phyloP scores from a whole-genome alignment of 2,888 invertebrate species.

The Hirudinaria manillensis region DNA sequence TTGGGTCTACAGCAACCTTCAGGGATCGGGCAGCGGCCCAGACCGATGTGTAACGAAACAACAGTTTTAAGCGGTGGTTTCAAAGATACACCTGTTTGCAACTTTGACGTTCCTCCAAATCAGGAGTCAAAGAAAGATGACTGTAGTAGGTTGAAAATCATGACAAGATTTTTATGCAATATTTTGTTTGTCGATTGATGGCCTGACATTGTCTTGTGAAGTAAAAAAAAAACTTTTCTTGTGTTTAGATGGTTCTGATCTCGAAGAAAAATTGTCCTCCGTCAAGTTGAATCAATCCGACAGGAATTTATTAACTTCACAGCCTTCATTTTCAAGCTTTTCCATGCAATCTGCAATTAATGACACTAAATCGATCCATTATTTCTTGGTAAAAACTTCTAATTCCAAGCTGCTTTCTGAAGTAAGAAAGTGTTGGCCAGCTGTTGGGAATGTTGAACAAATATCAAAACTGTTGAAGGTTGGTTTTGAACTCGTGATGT shows the following conservation, averaged over 20 bases:
- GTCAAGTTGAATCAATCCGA: slow-evolving; percentile 9
- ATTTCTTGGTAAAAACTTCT: slow-evolving; percentile 63
- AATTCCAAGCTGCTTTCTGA: slow-evolving; percentile 60
- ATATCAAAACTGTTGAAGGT: slow-evolving; percentile 21
- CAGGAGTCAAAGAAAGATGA: slow-evolving; percentile 8
- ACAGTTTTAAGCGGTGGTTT: slow-evolving; percentile 45
- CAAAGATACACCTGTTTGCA: slow-evolving; percentile 31
- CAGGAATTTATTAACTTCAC: background rate
- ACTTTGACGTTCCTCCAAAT: background rate
- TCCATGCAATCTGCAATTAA: too few species aligned
- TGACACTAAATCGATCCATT: slow-evolving; percentile 45
- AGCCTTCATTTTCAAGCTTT: background rate
- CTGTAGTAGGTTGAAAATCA: background rate
- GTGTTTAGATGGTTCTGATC: background rate
- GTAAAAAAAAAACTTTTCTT: too few species aligned
- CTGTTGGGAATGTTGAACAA: slow-evolving; percentile 52
- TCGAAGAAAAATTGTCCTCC: background rate
- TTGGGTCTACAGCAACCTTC: slow-evolving; percentile 66
- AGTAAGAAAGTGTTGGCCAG: slow-evolving; percentile 60
- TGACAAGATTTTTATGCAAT: background rate
- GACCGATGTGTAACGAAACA: slow-evolving; percentile 59
- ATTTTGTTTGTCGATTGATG: background rate
- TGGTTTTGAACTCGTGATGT: background rate
- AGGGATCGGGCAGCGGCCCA: slow-evolving; percentile 71
- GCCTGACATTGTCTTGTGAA: too few species aligned